Evolutionary conservation across 2,797 vertebrate species (phyloP).

Genomic region (Lithobates sylvaticus): DNA sequence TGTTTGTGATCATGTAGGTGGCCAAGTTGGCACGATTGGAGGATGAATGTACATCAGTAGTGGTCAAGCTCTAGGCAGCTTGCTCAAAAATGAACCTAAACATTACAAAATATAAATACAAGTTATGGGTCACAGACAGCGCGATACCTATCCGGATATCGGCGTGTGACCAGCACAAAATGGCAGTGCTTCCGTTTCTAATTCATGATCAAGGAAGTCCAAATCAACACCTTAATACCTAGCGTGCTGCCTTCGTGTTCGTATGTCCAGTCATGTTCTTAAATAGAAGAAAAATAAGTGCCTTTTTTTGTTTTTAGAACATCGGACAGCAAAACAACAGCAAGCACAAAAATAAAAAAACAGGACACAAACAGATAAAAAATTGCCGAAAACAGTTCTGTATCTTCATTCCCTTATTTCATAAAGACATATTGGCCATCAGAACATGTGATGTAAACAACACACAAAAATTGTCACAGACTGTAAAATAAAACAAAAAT

Average conservation of each 20-base stretch:
- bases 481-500: constrained; percentile 19
- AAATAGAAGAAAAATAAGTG: constrained; percentile 29
- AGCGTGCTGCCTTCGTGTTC: not conserved
- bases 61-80: not conserved
- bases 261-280: not conserved
- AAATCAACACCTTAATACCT: not conserved
- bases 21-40: not conserved
- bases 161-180: not conserved
- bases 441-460: constrained; percentile 19
- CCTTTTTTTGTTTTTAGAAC: constrained; percentile 13
- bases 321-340: constrained; percentile 30
- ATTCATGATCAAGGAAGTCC: not conserved
- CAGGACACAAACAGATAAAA: not conserved
- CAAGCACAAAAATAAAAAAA: not conserved
- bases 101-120: not conserved
- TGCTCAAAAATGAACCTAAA: too few species aligned
- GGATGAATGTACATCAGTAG: not conserved
- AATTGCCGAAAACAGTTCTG: constrained; percentile 29
- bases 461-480: not conserved
- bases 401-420: constrained; percentile 20
- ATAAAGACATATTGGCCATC: not conserved
- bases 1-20: not conserved
- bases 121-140: too few species aligned
- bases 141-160: too few species aligned
- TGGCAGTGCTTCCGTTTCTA: not conserved